phyloP scores from a whole-genome alignment of 1,140 invertebrate genomes.

The Drosophila dunni region DNA sequence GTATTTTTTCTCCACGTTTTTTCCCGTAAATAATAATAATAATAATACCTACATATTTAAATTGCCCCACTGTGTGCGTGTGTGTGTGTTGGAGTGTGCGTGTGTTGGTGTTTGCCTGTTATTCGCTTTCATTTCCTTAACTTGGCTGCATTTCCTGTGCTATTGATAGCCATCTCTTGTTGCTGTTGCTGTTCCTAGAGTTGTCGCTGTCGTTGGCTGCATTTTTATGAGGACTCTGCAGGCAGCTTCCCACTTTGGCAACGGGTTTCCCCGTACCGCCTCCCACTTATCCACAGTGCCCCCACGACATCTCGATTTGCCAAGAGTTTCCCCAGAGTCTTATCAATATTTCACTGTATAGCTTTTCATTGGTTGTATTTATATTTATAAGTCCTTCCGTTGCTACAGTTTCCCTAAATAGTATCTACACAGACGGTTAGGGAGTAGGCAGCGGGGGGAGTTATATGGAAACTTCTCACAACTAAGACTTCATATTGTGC shows the following conservation, averaged over 20 bases:
- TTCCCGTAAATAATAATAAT: slow-evolving; percentile 77
- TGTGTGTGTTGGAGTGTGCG: slow-evolving; percentile 21
- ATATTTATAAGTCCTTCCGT: slow-evolving; percentile 48
- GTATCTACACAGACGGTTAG: slow-evolving; percentile 1
- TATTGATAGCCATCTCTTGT: slow-evolving; percentile 66
- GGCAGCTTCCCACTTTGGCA: slow-evolving; percentile 25
- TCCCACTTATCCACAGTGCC: neutral
- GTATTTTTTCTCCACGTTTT: slow-evolving; percentile 37
- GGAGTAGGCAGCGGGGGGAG: neutral
- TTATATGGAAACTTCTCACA: slow-evolving; percentile 11
- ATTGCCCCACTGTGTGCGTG: slow-evolving; percentile 51
- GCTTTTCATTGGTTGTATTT: slow-evolving; percentile 55
- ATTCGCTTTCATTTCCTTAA: slow-evolving; percentile 22
- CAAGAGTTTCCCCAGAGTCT: slow-evolving; percentile 21
- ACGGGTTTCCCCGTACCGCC: neutral
- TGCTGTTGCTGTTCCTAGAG: slow-evolving; percentile 35
- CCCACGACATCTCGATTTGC: neutral
- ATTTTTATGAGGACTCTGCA: slow-evolving; percentile 61
- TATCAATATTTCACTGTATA: slow-evolving; percentile 50
- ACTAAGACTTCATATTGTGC: slow-evolving; percentile 48
- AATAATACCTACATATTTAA: slow-evolving; percentile 68
- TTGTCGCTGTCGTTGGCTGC: slow-evolving; percentile 43
- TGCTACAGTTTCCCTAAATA: slow-evolving; percentile 46
- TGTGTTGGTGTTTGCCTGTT: slow-evolving; percentile 36
- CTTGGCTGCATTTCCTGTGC: slow-evolving; percentile 56